Evolutionary conservation across 2,888 invertebrate genomes (phyloP), one percentile per base, ranked within the genome.

Genomic region (Spodoptera picta): DNA sequence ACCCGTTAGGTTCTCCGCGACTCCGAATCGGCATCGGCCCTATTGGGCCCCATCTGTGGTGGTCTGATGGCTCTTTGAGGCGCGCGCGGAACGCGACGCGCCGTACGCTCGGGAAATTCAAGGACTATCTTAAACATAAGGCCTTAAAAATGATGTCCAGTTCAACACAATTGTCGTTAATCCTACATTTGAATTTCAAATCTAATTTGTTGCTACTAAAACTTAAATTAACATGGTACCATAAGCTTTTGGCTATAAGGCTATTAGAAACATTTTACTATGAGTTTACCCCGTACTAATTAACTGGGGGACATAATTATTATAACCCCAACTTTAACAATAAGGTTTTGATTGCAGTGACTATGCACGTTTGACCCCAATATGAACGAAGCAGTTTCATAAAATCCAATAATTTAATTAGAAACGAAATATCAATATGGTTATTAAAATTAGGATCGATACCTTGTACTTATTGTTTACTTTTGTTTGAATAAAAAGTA

Each of bases 321-420:
- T 75, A 74, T 63, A 66, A 77, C 77, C 74, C 66, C 66, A 68
- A 66, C 72, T 72, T 65, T 65, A 71, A 68, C 56, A 45, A 66
- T 65, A 69, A 76, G 79, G 69, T 73, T 67, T 69, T 63, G 71
- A 73, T 71, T 69, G 65, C 65, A 69, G 53, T 79, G 74, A 78
- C 65, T 68, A 47, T 71, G 79, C 77, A 78, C 67, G 50, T 76
- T 79, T 70, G 59, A 64, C 67, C 79, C 60, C 27, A 43, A 52
- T 67, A 57, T 63, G 60, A 65, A 59, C 57, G 54, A 27, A 41
- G 19, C 46, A 43, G 49, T 57, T 61, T 69, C 52, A n/a, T 62
- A 47, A 7, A 65, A 60, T 50, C 19, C 51, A 48, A 47, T 11
- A 43, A 42, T 69, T 55, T 60, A 46, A 58, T 60, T 58, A 46